phyloP scores from a whole-genome alignment of 1,140 invertebrate genomes.

The Gryon sp. region DNA sequence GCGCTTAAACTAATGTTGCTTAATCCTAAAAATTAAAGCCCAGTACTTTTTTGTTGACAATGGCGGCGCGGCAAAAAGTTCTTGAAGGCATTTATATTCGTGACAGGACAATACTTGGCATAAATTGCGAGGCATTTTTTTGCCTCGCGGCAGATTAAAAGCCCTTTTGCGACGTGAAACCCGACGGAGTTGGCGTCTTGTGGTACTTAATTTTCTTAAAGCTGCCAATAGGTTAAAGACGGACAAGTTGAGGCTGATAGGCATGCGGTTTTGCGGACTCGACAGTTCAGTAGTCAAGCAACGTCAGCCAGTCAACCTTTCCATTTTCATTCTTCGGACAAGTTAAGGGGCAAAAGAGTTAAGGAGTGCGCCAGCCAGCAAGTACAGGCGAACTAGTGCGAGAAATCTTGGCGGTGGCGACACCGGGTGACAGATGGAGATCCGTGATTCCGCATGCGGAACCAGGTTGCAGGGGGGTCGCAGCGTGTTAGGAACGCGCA shows the following conservation, averaged over 20 bases:
- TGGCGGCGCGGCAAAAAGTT: neutral
- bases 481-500: slow-evolving; percentile 77
- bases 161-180: neutral
- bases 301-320: slow-evolving; percentile 56
- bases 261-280: slow-evolving; percentile 6
- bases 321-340: slow-evolving; percentile 72
- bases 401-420: slow-evolving; percentile 67
- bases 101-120: slow-evolving; percentile 47
- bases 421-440: slow-evolving; percentile 74
- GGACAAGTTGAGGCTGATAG: slow-evolving; percentile 43
- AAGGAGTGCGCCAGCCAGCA: slow-evolving; percentile 62
- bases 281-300: slow-evolving; percentile 13
- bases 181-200: neutral
- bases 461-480: slow-evolving; percentile 72
- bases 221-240: slow-evolving; percentile 48
- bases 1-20: too few species aligned
- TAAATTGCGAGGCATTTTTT: slow-evolving; percentile 34
- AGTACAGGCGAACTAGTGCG: slow-evolving; percentile 57
- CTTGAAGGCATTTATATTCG: slow-evolving; percentile 5
- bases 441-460: slow-evolving; percentile 69
- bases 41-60: slow-evolving; percentile 11
- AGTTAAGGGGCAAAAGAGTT: slow-evolving; percentile 34
- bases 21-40: too few species aligned
- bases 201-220: slow-evolving; percentile 43
- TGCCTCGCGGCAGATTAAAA: slow-evolving; percentile 48